Conservation (phyloP, 1,140 invertebrate genomes). For the Lepidurus packardi region DNA sequence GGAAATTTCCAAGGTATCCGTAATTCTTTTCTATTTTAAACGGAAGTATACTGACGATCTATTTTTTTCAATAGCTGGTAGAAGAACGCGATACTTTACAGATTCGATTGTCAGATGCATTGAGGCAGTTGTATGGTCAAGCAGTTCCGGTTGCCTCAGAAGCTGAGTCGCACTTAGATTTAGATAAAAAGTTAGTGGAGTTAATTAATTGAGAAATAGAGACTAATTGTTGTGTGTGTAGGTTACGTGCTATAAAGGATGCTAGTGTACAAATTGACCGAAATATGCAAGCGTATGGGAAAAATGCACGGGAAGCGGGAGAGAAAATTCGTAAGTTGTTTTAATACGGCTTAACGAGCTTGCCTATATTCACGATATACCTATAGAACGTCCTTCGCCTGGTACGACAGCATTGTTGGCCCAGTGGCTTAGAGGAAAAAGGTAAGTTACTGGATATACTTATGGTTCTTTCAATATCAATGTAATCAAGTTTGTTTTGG, state of each 20-base stretch:
- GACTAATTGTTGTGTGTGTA: neutral
- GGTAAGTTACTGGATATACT: neutral
- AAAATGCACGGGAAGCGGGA: neutral
- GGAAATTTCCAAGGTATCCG: constrained; percentile 62
- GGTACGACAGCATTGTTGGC: constrained; percentile 8
- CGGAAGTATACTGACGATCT: constrained; percentile 26
- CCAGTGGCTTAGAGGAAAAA: neutral
- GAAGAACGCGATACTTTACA: constrained; percentile 79
- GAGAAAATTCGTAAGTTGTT: neutral
- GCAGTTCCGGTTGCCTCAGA: neutral
- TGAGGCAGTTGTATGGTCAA: constrained; percentile 49
- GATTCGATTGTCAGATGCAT: constrained; percentile 67
- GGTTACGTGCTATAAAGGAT: constrained; percentile 13
- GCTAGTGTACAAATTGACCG: constrained; percentile 18
- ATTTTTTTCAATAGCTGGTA: constrained; percentile 50
- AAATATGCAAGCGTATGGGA: constrained; percentile 14
- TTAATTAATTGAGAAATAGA: no score
- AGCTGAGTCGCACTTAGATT: neutral
- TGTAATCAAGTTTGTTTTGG: neutral
- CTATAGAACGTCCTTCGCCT: constrained; percentile 6
- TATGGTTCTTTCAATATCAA: neutral
- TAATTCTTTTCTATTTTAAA: constrained; percentile 9
- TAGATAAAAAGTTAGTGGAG: neutral
- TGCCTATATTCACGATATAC: neutral
- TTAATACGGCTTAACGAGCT: neutral